Conservation (phyloP, 2,888 invertebrate species). For the Sinhomidia bicolor region DNA sequence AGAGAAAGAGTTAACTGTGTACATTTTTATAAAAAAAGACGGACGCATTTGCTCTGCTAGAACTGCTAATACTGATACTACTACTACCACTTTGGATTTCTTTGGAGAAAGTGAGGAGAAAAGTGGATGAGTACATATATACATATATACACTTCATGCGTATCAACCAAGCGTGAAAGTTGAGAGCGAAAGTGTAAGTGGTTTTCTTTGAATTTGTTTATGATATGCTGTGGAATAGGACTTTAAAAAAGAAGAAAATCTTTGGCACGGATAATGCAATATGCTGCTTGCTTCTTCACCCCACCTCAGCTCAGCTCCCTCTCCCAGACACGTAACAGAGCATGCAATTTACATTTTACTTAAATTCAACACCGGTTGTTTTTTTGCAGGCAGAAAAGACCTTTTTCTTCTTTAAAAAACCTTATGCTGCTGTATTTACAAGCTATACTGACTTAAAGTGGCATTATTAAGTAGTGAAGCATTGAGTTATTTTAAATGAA, state of each 20-base stretch:
- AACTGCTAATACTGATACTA: no score
- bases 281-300: background rate
- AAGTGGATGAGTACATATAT: background rate
- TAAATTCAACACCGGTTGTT: background rate
- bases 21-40: constrained; percentile 16
- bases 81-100: background rate
- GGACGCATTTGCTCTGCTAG: no score
- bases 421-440: background rate
- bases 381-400: no score
- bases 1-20: background rate
- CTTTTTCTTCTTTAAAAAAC: no score
- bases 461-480: constrained; percentile 12
- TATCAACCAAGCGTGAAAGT: constrained; percentile 56
- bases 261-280: constrained; percentile 9
- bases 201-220: constrained; percentile 37
- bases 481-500: no score
- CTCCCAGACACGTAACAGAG: background rate
- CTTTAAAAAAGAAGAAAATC: background rate
- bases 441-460: background rate
- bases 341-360: constrained; percentile 34
- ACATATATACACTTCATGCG: background rate
- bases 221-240: background rate
- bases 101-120: background rate
- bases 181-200: constrained; percentile 56
- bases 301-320: background rate